These are phyloP conservation scores for Sebastes variabilis DNA, from an alignment of 2,797 vertebrate species.

Conservation along the genomic window DNA sequence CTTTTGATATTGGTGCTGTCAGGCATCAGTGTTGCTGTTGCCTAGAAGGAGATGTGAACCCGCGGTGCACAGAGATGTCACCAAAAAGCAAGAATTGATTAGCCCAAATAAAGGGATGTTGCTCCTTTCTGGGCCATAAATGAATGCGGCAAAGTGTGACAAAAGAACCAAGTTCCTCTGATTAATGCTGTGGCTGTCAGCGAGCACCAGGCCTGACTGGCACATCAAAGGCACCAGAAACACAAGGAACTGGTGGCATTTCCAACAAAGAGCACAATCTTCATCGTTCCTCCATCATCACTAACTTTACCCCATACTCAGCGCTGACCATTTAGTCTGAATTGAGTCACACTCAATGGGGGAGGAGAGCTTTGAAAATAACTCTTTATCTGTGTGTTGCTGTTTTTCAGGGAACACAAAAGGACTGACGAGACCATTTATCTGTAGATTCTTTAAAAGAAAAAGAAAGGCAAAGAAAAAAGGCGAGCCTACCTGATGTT, in stretches of 20 bases:
- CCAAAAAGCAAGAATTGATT: constrained; percentile 51
- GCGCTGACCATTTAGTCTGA: constrained; percentile 66
- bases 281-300: constrained; percentile 51
- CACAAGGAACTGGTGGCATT: constrained; percentile 62
- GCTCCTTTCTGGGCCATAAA: constrained; percentile 45
- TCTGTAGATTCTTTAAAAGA: constrained; percentile 87
- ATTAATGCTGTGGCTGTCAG: constrained; percentile 60
- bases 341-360: constrained; percentile 67
- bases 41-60: constrained; percentile 25
- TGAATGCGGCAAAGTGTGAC: constrained; percentile 47
- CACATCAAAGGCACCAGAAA: constrained; percentile 66
- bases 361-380: constrained; percentile 79
- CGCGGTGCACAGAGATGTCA: constrained; percentile 30
- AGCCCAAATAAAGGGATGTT: constrained; percentile 47
- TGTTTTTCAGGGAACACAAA: constrained; percentile 78
- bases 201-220: constrained; percentile 55
- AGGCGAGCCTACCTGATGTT: constrained; percentile 86
- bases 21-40: constrained; percentile 18
- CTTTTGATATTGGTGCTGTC: constrained; percentile 32
- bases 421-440: constrained; percentile 89
- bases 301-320: constrained; percentile 67
- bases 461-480: constrained; percentile 85
- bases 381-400: constrained; percentile 82
- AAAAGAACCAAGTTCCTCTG: constrained; percentile 54
- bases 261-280: constrained; percentile 43